Conservation (phyloP, 2,113 vertebrate genomes). For the Epinephelus lanceolatus region DNA sequence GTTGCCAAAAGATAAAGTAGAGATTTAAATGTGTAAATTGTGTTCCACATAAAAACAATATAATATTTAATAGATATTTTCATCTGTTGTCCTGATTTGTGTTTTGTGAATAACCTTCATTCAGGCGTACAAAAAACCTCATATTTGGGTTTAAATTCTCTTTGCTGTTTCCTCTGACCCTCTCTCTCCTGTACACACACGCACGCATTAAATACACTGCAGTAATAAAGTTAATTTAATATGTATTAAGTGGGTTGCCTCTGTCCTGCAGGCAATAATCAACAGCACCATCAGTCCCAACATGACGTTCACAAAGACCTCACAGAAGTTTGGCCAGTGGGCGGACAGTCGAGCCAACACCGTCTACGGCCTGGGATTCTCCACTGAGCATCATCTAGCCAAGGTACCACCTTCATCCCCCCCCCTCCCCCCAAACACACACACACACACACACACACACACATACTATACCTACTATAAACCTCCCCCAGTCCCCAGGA, state of each 20-base stretch:
- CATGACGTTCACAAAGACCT: constrained; percentile 99
- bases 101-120: not conserved
- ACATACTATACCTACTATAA: constrained; percentile 30
- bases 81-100: not conserved
- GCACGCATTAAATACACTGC: constrained; percentile 1
- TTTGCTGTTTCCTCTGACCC: not conserved
- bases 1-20: not conserved
- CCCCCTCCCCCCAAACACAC: not conserved
- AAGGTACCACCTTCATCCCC: constrained; percentile 85
- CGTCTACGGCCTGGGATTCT: constrained; percentile 98
- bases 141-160: not conserved
- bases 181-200: not conserved
- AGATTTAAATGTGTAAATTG: not conserved
- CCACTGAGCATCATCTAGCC: constrained; percentile 96
- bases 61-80: not conserved
- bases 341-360: constrained; percentile 97
- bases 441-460: constrained; percentile 19
- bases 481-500: constrained; percentile 18
- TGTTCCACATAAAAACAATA: not conserved
- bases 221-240: constrained; percentile 35
- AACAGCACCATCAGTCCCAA: constrained; percentile 99
- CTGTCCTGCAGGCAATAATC: constrained; percentile 96
- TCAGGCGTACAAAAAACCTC: not conserved
- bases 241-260: constrained; percentile 57
- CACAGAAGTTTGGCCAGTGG: constrained; percentile 99